Base-by-base conservation (phyloP, 2,888 invertebrate species). In the Macroteleia sp. region DNA sequence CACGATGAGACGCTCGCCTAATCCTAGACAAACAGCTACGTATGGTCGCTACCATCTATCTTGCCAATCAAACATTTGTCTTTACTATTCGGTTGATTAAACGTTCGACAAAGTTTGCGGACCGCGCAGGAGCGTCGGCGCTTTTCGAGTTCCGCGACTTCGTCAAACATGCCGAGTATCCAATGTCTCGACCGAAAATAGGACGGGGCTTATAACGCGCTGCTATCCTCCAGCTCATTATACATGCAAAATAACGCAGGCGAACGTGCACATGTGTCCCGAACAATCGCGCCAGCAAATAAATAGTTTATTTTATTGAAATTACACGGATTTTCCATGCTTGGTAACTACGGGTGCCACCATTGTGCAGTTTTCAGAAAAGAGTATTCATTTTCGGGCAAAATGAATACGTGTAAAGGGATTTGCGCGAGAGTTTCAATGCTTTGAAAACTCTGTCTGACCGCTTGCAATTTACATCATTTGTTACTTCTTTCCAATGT, bases 1-100 rank as follows among this genome's bases (percentile, higher is more conserved):
- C n/a, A n/a, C n/a, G n/a, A n/a, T n/a, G n/a, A 48, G 56, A 48
- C 64, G 82, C 78, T 80, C 62, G 64, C 59, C 83, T 87, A 88
- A 89, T 89, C 87, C 86, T 86, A 83, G 88, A 84, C 82, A 89
- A 89, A 88, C 85, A 75, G 62, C 59, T 62, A 62, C 79, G 80
- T 81, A 82, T 57, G 54, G 46, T 56, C 17, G 39, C 36, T 67
- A 62, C 36, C 77, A 80, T 78, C 70, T 83, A 83, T 83, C 84
- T 83, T 87, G 82, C 87, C 87, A 86, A 88, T 89, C 90, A 91
- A 91, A 91, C 89, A 91, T 91, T 91, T 90, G 89, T 89, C 89
- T 89, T 87, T 83, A 87, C 86, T 85, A 84, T 89, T 89, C 85
- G 89, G 83, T 86, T 90, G 89, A 90, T 91, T 89, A 88, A 89